Conservation (phyloP, 2,888 invertebrate genomes). For the Agelastica alni region DNA sequence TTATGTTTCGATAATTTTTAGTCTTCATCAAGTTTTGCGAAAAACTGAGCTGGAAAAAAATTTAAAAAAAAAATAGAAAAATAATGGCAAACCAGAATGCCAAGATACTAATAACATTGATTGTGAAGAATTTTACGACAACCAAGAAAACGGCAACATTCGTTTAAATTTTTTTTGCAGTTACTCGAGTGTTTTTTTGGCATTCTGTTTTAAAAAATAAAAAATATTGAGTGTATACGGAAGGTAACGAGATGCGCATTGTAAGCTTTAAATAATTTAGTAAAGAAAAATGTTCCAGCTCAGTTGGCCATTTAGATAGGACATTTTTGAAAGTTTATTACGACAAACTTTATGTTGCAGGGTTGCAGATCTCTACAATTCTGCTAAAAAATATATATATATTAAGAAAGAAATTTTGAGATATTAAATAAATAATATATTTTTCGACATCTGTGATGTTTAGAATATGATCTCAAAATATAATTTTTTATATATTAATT, state of each 20-base stretch:
- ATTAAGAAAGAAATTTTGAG: slow-evolving; percentile 36
- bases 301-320: slow-evolving; percentile 20
- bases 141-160: no score
- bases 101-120: no score
- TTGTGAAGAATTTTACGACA: no score
- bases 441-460: slow-evolving; percentile 69
- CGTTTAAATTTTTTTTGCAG: no score
- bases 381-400: slow-evolving; percentile 37
- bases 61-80: not conserved
- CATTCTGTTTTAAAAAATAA: no score
- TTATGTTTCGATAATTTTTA: slow-evolving; percentile 25
- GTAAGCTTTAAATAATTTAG: not conserved
- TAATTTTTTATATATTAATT: slow-evolving; percentile 44
- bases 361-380: slow-evolving; percentile 45
- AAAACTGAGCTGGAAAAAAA: slow-evolving; percentile 20
- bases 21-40: slow-evolving; percentile 16
- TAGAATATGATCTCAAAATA: slow-evolving; percentile 62
- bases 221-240: no score
- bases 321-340: slow-evolving; percentile 11
- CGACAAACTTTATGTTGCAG: slow-evolving; percentile 33
- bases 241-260: no score
- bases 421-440: slow-evolving; percentile 47
- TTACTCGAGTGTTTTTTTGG: no score
- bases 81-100: not conserved
- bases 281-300: slow-evolving; percentile 14